Conservation (phyloP, 2,797 vertebrate genomes). For the Myiotriccus ornatus region DNA sequence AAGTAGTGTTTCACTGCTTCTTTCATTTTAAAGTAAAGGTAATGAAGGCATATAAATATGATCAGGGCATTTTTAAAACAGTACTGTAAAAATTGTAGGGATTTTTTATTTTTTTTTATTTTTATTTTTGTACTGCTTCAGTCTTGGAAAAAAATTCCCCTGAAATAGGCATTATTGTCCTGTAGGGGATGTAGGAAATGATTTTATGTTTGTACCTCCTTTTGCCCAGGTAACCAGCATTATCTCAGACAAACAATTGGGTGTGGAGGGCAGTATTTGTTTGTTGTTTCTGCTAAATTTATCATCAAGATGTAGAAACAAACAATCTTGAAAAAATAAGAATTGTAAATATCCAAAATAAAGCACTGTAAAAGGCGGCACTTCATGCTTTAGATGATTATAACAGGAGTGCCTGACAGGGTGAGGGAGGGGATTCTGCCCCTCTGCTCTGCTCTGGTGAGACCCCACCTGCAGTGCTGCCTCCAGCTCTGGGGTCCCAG, state of each 20-base stretch:
- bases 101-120: neutral
- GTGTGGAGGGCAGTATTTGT: accelerated
- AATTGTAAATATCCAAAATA: neutral
- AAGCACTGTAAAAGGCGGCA: neutral
- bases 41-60: neutral
- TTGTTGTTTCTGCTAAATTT: neutral
- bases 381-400: neutral
- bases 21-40: neutral
- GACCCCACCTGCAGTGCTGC: neutral
- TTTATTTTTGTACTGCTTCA: neutral
- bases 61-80: neutral
- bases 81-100: neutral
- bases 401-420: neutral
- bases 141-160: neutral
- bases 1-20: neutral
- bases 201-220: neutral
- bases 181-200: neutral
- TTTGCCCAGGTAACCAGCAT: neutral
- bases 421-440: neutral
- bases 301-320: neutral
- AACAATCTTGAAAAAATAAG: neutral
- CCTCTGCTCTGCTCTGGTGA: neutral
- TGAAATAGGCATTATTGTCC: neutral
- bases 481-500: neutral
- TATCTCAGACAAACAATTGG: neutral